Evolutionary conservation across 2,888 invertebrate species (phyloP).

Genomic region (Luperina testacea): DNA sequence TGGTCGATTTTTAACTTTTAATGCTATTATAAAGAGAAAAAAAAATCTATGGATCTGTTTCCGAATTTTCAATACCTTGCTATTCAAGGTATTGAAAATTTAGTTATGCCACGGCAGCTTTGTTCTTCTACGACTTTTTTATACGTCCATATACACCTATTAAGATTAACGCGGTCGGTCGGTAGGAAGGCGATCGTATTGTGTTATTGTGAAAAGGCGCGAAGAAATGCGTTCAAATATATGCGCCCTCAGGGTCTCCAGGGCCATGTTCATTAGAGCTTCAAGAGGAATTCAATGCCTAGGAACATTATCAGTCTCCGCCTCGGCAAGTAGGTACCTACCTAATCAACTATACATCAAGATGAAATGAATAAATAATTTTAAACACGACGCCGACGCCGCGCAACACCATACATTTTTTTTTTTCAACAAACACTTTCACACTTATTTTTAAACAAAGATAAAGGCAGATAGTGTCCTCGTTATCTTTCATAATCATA

Average conservation of each 20-base stretch:
- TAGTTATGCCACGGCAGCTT: too few species aligned
- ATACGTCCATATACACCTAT: not conserved
- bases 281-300: not conserved
- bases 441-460: conserved; percentile 14
- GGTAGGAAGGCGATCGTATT: not conserved
- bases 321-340: not conserved
- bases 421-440: conserved; percentile 21
- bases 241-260: not conserved
- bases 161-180: not conserved
- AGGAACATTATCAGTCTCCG: not conserved
- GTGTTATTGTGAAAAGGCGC: not conserved
- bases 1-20: too few species aligned
- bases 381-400: conserved; percentile 16
- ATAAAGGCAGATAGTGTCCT: not conserved
- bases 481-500: not conserved
- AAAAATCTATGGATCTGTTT: too few species aligned
- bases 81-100: too few species aligned
- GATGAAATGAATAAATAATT: not conserved
- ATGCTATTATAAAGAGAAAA: too few species aligned
- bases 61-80: too few species aligned
- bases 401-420: conserved; percentile 8
- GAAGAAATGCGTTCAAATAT: not conserved
- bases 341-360: not conserved
- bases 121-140: not conserved
- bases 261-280: not conserved